These are phyloP conservation scores for Drosophila bocki DNA, from an alignment of 1,140 invertebrate genomes.

Conservation along the genomic window DNA sequence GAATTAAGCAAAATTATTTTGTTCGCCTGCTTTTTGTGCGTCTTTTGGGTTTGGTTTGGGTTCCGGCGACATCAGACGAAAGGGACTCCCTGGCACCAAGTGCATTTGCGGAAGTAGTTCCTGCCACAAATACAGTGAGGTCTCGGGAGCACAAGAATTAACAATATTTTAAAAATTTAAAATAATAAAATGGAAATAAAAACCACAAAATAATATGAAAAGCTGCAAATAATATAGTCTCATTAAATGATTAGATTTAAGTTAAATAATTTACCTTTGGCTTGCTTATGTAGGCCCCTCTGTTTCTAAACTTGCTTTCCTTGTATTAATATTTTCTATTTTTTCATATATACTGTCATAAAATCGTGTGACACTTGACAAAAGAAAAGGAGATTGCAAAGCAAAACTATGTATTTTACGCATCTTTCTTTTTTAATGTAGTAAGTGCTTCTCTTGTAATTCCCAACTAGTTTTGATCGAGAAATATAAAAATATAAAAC, in stretches of 20 bases:
- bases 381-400: background rate
- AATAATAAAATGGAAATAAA: background rate
- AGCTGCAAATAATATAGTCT: background rate
- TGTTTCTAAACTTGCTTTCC: background rate
- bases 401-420: slow-evolving; percentile 20
- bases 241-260: background rate
- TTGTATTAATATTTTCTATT: background rate
- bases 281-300: no score
- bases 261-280: background rate
- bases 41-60: slow-evolving; percentile 6
- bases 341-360: slow-evolving; percentile 3
- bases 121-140: slow-evolving; percentile 5
- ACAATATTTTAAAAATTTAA: background rate
- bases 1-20: slow-evolving; percentile 79
- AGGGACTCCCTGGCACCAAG: slow-evolving; percentile 61
- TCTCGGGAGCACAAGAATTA: background rate
- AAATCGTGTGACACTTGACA: slow-evolving; percentile 21
- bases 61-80: background rate
- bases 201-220: background rate
- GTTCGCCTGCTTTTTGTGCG: slow-evolving; percentile 51
- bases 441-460: slow-evolving; percentile 1
- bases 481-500: background rate
- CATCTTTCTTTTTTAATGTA: slow-evolving; percentile 14
- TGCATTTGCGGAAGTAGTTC: slow-evolving; percentile 49
- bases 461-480: slow-evolving; percentile 11